Evolutionary conservation across 2,888 invertebrate species (phyloP), one percentile per base, ranked within the genome.

Genomic region (Microctonus hyperodae): DNA sequence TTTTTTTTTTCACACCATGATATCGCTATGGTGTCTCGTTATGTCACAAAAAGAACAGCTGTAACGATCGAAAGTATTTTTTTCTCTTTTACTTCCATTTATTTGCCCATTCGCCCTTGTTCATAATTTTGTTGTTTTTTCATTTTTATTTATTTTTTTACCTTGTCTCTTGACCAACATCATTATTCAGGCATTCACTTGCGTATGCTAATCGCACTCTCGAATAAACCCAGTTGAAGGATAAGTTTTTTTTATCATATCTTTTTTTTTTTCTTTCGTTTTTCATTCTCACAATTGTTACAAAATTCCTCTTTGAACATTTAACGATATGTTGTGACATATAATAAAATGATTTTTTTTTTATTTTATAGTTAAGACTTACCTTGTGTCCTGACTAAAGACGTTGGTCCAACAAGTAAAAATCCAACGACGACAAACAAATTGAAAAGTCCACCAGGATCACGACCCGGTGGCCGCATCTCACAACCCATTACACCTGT

Each of bases 401-500:
- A 65, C 48, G 69, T 65, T 44, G 69, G 59, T 60, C 67, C 56
- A 20, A 73, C 35, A 13, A 73, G 66, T 22, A 67, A 64, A 67
- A 70, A 70, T 69, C 69, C 68, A 69, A 68, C 63, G 53, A 71
- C 25, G 63, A 63, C 64, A 62, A 66, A 64, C 61, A 69, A 62
- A 55, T 60, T 60, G 60, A 68, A 64, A 57, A 65, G 64, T 72
- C 67, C 73, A 71, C 64, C 73, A 71, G 70, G 72, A 72, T 72
- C 72, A 58, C 59, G 68, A 73, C 70, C 73, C 64, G 72, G 73
- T 72, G 70, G 72, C 70, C 70, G 68, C 70, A 69, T 73, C 65
- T 72, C 56, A 63, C 70, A 68, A 73, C 73, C 72, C 73, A 73
- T 73, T 66, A 70, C 73, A 72, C 69, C 67, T 22, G 67, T 23